Base-by-base conservation (phyloP, 2,888 invertebrate species). In the Parnassius glacialis region DNA sequence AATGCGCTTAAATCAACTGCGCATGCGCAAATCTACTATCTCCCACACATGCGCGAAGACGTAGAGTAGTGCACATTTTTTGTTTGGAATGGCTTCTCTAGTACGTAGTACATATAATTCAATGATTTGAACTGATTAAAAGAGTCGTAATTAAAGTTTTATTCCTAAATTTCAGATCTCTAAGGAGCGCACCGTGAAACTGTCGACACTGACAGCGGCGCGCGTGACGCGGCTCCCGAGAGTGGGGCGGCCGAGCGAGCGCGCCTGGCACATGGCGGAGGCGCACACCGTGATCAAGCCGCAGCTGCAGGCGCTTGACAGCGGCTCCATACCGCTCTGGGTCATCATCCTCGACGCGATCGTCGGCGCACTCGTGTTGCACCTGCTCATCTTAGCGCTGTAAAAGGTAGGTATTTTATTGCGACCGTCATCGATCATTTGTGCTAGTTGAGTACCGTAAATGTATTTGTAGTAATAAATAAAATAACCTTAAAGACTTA, bases 311-410 rank as follows among this genome's bases (percentile, higher is more conserved):
- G 92, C 93, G 52, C 90, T 93, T 58, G 93, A 93, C n/a, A 93
- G 94, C 67, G 94, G 94, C 64, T 79, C 94, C 59, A 94, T 97
- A 43, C 97, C 97, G 0, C 92, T 97, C 58, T 98, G 97, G 97
- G 95, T 97, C 52, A 95, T 97, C 57, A 93, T 97, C 2, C 86
- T 97, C 64, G 96, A 97, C 0, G 97, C 97, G 0, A 94, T 96
- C 64, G 94, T 95, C 3, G 97, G 97, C 5, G 94, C 97, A 0
- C 84, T 97, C 44, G 93, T 97, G 65, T 89, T 97, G 52, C 86
- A 97, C 66, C 85, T 97, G 65, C 92, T 97, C 53, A 94, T 97
- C 70, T 95, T 94, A 79, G 85, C 95, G 59, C 91, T 98, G 0
- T 96, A 97, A 80, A 97, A 96, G 94, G 97, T 97, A 57, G 25